A percentile compares a stretch with the other conserved stretches of the same genome.
These are phyloP conservation scores for Isichthys henryi DNA, from an alignment of 2,113 vertebrate genomes.

Conservation along the genomic window DNA sequence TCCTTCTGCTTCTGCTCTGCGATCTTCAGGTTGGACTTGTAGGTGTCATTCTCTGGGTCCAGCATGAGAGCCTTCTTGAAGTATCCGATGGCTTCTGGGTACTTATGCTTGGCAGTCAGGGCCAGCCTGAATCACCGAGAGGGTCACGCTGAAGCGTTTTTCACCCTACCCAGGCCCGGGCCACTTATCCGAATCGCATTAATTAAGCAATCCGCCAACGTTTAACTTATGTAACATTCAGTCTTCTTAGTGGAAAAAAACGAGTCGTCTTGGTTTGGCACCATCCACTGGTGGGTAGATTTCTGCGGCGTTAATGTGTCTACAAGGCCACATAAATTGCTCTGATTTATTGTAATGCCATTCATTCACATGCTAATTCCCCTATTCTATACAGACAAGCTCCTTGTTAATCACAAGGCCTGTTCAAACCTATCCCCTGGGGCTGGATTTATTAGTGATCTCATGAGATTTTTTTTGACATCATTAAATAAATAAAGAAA, in stretches of 20 bases:
- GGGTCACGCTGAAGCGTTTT: background rate
- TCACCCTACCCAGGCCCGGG: background rate
- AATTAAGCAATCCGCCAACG: background rate
- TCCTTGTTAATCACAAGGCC: background rate
- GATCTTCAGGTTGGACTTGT: constrained; percentile 93
- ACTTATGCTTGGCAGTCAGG: constrained; percentile 86
- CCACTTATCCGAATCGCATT: background rate
- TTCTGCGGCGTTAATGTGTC: background rate
- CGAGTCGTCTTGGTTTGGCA: background rate
- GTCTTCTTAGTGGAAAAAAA: background rate
- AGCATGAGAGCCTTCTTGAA: constrained; percentile 92
- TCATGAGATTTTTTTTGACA: background rate
- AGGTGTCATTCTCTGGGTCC: constrained; percentile 93
- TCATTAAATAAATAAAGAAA: background rate
- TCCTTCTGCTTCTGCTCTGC: constrained; percentile 94
- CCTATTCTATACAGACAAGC: background rate
- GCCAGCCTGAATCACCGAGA: constrained; percentile 69
- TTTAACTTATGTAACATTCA: background rate
- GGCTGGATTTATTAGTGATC: background rate
- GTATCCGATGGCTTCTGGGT: constrained; percentile 84
- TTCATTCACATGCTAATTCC: background rate
- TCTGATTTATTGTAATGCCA: background rate
- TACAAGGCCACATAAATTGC: background rate
- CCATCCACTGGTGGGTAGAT: background rate
- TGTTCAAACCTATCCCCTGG: background rate